Base-by-base conservation (phyloP, 2,888 invertebrate genomes). In the Cyclophora albipunctata region DNA sequence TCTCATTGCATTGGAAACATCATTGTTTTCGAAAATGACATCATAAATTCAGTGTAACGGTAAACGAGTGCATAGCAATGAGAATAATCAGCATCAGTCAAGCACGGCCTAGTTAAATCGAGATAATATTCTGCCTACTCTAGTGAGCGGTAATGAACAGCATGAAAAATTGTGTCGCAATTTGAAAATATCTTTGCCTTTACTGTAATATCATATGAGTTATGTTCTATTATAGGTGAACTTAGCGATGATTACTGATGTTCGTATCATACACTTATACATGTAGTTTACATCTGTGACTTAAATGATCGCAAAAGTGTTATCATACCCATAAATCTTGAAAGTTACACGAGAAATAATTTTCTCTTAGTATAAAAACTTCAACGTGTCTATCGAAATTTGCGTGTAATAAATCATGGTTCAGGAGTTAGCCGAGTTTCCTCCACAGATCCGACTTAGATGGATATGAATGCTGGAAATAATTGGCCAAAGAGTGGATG, bases 71-170 rank as follows among this genome's bases (percentile, higher is more conserved):
- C 57, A 62, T 62, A 57, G 50, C 53, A 63, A 67, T 59, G 63
- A 57, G 63, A 54, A 60, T 52, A 62, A 68, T 65, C 66, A 67
- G 52, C 66, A 67, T 67, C 63, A 59, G 54, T 67, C 66, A 55
- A 51, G 55, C 55, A 46, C 49, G 53, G 49, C 53, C 53, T 55
- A 55, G 52, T 56, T 53, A 52, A 48, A 52, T 43, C 46, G 53
- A 48, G 53, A 57, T 54, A 51, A 53, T 54, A 54, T 55, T 55
- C 50, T 51, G 48, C 52, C 48, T 51, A 51, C 53, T 53, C 51
- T 53, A 49, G 49, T 51, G 49, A 34, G 43, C 33, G 50, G 50
- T 52, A 53, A 55, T 55, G 51, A 55, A 55, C 34, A 55, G 49
- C 47, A 53, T 41, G 48, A 47, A 51, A 54, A 56, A 56, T 53